Evolutionary conservation across 2,888 invertebrate genomes (phyloP).

Genomic region (Phlogophora meticulosa): DNA sequence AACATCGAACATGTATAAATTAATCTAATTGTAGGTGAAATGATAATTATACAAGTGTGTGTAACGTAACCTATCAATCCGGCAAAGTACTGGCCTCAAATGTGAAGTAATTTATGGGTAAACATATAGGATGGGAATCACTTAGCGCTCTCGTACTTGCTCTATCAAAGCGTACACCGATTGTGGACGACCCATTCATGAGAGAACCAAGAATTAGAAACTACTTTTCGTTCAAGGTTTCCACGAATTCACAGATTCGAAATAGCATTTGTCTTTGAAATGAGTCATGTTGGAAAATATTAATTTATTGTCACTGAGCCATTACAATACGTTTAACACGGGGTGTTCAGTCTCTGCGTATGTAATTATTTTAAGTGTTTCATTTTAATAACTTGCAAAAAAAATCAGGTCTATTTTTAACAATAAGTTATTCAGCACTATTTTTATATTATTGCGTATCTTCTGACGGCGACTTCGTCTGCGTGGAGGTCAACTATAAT

Average conservation of each 20-base stretch:
- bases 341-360: conserved; percentile 13
- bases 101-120: conserved; percentile 79
- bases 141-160: conserved; percentile 74
- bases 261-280: conserved; percentile 39
- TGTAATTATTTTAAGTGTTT: conserved; percentile 6
- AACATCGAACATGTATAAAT: conserved; percentile 57
- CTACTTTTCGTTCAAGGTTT: conserved; percentile 19
- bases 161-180: conserved; percentile 72
- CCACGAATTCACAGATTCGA: conserved; percentile 41
- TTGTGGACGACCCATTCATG: conserved; percentile 66
- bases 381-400: background rate
- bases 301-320: conserved; percentile 33
- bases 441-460: too few relatives aligned
- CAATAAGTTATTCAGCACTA: background rate
- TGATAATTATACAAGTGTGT: conserved; percentile 61
- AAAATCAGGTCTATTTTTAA: background rate
- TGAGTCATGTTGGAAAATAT: conserved; percentile 36
- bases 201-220: conserved; percentile 60
- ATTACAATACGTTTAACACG: conserved; percentile 34
- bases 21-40: conserved; percentile 64
- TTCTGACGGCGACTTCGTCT: too few relatives aligned
- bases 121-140: conserved; percentile 78
- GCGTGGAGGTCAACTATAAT: too few relatives aligned
- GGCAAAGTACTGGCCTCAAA: conserved; percentile 72
- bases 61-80: conserved; percentile 74